Conservation (phyloP, 2,888 invertebrate genomes). For the Apotomis turbidana region DNA sequence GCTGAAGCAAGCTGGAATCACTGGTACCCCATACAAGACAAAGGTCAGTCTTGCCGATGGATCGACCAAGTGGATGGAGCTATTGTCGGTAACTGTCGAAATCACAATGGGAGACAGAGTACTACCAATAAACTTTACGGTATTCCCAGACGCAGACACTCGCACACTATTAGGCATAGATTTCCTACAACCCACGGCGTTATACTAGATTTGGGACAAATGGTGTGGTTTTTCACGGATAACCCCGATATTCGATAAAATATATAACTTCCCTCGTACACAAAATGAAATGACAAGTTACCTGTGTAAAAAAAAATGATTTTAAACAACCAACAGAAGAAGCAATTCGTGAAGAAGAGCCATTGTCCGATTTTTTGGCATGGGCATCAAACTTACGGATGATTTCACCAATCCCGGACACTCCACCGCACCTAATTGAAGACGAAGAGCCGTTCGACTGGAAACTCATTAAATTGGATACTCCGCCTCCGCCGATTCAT, state of each 20-base stretch:
- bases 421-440: neutral
- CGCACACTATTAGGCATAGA: slow-evolving; percentile 22
- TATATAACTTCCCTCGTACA: slow-evolving; percentile 10
- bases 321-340: neutral
- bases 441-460: neutral
- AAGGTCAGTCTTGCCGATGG: slow-evolving; percentile 42
- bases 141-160: slow-evolving; percentile 29
- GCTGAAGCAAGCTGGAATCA: slow-evolving; percentile 27
- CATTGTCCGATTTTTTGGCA: slow-evolving; percentile 16
- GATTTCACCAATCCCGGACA: slow-evolving; percentile 14
- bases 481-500: slow-evolving; percentile 26
- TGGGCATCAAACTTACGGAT: slow-evolving; percentile 22
- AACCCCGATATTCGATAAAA: slow-evolving; percentile 5
- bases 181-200: slow-evolving; percentile 10
- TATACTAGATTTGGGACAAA: slow-evolving; percentile 19
- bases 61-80: slow-evolving; percentile 2
- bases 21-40: slow-evolving; percentile 20
- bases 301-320: slow-evolving; percentile 9
- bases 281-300: neutral
- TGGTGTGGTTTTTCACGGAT: slow-evolving; percentile 26
- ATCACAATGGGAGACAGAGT: slow-evolving; percentile 34
- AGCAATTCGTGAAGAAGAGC: neutral
- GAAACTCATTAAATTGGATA: slow-evolving; percentile 22
- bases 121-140: slow-evolving; percentile 29
- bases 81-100: slow-evolving; percentile 27